Evolutionary conservation across 2,888 invertebrate genomes (phyloP), one percentile per base, ranked within the genome.

Genomic region (Bembecia ichneumoniformis): DNA sequence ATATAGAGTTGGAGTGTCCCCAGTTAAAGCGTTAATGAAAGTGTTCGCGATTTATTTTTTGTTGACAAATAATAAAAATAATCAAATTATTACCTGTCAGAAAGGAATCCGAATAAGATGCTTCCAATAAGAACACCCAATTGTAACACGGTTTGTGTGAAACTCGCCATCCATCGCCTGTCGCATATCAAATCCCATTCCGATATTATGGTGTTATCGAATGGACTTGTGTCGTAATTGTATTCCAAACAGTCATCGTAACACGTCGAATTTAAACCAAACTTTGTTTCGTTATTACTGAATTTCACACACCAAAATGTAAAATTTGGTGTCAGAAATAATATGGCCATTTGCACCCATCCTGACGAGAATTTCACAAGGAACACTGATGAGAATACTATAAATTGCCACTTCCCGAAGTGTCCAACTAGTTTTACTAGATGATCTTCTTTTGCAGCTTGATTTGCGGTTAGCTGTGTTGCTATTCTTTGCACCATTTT

Each of bases 171-270:
- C 77, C 91, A 90, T 0, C 79, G 74, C 17, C 88, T 86, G 0
- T 89, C 87, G 65, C 94, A 94, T 0, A 94, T 89, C 56, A 95
- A 78, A 59, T 91, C 89, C 93, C 93, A 95, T 83, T 94, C 91
- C 0, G 92, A 91, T 15, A 91, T 80, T 9, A 94, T 92, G 0
- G 93, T 94, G 56, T 90, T 90, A 0, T 89, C 77, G 65, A 94
- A 93, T 3, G 91, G 78, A 15, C 81, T 88, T 13, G 88, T 87
- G 58, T 94, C 90, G 59, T 90, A 93, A 1, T 83, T 79, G 56
- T 91, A 88, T 47, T 70, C 60, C 1, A 79, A 54, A 58, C 93
- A 93, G 0, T 87, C 82, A 0, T 59, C 49, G 14, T 88, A 86
- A 58, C 92, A 92, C 0, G 77, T 64, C 0, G 75, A 81, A 14